These are phyloP conservation scores for Andrena bucephala DNA, from an alignment of 2,888 invertebrate genomes.

Conservation along the genomic window DNA sequence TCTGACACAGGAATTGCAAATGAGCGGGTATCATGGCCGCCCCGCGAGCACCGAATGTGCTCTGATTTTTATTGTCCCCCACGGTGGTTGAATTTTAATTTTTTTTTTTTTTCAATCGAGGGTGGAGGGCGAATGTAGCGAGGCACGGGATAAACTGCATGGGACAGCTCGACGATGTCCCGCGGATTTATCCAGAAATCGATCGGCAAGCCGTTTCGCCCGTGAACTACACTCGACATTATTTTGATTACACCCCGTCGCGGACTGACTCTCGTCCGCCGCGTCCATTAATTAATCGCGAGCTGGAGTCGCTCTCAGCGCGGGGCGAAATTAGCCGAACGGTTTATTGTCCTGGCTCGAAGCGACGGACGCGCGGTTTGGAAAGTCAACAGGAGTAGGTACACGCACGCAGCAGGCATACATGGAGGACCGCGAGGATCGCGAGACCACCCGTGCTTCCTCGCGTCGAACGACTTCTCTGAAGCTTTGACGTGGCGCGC, in stretches of 20 bases:
- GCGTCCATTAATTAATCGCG: conserved; percentile 16
- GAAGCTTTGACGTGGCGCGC: conserved; percentile 7
- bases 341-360: background rate
- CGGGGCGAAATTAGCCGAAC: conserved; percentile 9
- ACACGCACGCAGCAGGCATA: too few species aligned
- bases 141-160: conserved; percentile 24
- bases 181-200: conserved; percentile 42
- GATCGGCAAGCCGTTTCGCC: background rate
- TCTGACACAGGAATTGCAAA: conserved; percentile 63
- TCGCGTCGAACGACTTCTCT: background rate
- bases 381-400: background rate
- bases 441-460: background rate
- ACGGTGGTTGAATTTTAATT: conserved; percentile 52
- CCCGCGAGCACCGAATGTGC: background rate
- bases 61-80: conserved; percentile 55
- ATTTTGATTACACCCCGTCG: too few species aligned
- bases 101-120: background rate
- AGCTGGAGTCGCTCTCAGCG: background rate
- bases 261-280: too few species aligned
- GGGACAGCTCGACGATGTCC: conserved; percentile 31
- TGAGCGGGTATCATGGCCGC: conserved; percentile 39
- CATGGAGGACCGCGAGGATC: background rate
- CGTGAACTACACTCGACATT: too few species aligned
- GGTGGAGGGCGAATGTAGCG: background rate
- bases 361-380: background rate